phyloP scores from a whole-genome alignment of 1,140 invertebrate genomes.

The Caerostris extrusa region DNA sequence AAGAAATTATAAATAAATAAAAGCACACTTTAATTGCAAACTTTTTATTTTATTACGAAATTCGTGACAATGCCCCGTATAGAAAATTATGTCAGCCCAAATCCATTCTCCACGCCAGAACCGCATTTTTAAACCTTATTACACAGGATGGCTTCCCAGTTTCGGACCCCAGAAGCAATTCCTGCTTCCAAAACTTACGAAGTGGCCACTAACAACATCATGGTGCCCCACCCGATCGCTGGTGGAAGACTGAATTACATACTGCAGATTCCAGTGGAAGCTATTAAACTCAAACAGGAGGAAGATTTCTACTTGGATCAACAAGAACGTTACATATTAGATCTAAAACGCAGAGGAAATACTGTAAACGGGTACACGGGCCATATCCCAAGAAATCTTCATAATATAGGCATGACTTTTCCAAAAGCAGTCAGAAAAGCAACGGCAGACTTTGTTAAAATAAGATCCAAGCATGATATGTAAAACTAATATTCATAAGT shows the following conservation, averaged over 20 bases:
- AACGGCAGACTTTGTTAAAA: conserved; percentile 28
- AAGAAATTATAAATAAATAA: no score
- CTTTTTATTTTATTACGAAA: not conserved
- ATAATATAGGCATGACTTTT: conserved; percentile 34
- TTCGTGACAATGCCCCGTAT: conserved; percentile 18
- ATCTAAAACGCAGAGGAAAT: conserved; percentile 34
- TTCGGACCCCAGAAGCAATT: conserved; percentile 8
- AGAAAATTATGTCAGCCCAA: conserved; percentile 26
- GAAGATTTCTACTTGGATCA: conserved; percentile 18
- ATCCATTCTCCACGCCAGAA: conserved; percentile 30
- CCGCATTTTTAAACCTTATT: conserved; percentile 54
- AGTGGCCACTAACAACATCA: not conserved
- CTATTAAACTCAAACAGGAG: not conserved
- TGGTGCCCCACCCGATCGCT: conserved; percentile 51
- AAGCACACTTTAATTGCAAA: no score
- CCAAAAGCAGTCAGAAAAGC: conserved; percentile 35
- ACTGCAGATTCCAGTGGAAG: not conserved
- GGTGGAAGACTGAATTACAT: conserved; percentile 31
- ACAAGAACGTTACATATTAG: not conserved
- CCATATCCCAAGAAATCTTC: conserved; percentile 40
- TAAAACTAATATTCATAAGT: not conserved
- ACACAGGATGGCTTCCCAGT: conserved; percentile 45
- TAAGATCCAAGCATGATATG: not conserved
- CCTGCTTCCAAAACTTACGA: not conserved
- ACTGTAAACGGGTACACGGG: conserved; percentile 22